Percentiles rank a stretch among this genome's conserved stretches.
Evolutionary conservation across 1,140 invertebrate species (phyloP).

Genomic region (Chlorops oryzae): DNA sequence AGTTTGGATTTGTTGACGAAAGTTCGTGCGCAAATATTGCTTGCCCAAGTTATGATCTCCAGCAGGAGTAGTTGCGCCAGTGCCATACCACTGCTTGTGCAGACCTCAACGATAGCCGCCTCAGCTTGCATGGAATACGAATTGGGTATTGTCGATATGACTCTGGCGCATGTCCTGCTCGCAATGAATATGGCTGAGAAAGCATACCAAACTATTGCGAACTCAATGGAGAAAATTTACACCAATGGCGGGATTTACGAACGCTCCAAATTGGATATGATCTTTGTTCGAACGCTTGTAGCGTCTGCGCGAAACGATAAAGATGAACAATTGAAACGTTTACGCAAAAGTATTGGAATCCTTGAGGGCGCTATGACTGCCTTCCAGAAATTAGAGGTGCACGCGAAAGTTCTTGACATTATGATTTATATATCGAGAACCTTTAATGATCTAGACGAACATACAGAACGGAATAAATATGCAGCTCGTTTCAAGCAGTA

Average conservation of each 20-base stretch:
- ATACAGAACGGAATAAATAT: slow-evolving; percentile 63
- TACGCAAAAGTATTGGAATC: slow-evolving; percentile 59
- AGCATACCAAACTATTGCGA: slow-evolving; percentile 63
- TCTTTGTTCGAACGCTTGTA: slow-evolving; percentile 61
- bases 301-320: slow-evolving; percentile 50
- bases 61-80: slow-evolving; percentile 49
- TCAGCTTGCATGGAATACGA: slow-evolving; percentile 70
- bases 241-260: slow-evolving; percentile 78
- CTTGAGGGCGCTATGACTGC: slow-evolving; percentile 60
- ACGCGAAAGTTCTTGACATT: slow-evolving; percentile 64
- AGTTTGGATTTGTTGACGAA: slow-evolving; percentile 54
- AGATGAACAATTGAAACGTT: slow-evolving; percentile 51
- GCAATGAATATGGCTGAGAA: slow-evolving; percentile 67
- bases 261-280: slow-evolving; percentile 55
- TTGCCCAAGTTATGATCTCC: slow-evolving; percentile 57
- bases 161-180: slow-evolving; percentile 69
- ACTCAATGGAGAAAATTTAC: slow-evolving; percentile 64
- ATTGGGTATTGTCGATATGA: slow-evolving; percentile 65
- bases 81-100: slow-evolving; percentile 59
- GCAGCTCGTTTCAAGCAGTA: slow-evolving; percentile 65
- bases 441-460: slow-evolving; percentile 61
- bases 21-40: slow-evolving; percentile 63
- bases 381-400: slow-evolving; percentile 69
- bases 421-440: slow-evolving; percentile 56
- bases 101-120: slow-evolving; percentile 63